phyloP scores from a whole-genome alignment of 2,888 invertebrate species.

The Hybos culiciformis region DNA sequence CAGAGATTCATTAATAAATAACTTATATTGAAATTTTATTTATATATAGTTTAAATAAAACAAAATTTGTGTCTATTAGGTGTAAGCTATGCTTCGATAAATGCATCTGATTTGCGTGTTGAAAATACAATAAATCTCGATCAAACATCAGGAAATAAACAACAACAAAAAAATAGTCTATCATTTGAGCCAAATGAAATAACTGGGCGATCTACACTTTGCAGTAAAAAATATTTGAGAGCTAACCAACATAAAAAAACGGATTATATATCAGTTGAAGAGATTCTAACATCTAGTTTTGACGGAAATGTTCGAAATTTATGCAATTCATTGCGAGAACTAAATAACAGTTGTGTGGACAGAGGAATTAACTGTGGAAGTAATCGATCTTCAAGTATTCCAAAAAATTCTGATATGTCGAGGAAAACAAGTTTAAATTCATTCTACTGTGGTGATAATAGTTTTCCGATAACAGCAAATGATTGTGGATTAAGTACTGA shows the following conservation, averaged over 20 bases:
- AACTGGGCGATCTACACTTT: constrained; percentile 30
- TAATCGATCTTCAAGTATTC: constrained; percentile 18
- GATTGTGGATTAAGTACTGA: constrained; percentile 16
- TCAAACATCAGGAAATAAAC: constrained; percentile 16
- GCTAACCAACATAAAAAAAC: constrained; percentile 5
- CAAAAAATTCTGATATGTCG: constrained; percentile 29
- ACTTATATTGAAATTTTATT: too few species aligned
- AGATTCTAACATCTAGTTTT: constrained; percentile 30
- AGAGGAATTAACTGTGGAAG: neutral
- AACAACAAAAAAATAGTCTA: constrained; percentile 17
- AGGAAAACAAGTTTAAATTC: constrained; percentile 14
- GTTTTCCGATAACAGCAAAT: constrained; percentile 9
- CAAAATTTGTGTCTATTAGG: too few species aligned
- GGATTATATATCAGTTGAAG: constrained; percentile 22
- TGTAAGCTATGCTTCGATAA: constrained; percentile 19
- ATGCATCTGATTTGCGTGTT: constrained; percentile 28
- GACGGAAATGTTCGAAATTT: constrained; percentile 27
- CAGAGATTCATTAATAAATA: too few species aligned
- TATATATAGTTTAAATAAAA: too few species aligned
- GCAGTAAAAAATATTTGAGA: constrained; percentile 15
- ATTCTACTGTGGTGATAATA: neutral
- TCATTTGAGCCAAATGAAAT: constrained; percentile 33
- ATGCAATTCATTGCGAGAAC: constrained; percentile 17
- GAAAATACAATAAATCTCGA: constrained; percentile 31
- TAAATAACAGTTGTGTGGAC: too few species aligned